phyloP scores from a whole-genome alignment of 2,797 vertebrate genomes.

The Bradypodion ventrale region DNA sequence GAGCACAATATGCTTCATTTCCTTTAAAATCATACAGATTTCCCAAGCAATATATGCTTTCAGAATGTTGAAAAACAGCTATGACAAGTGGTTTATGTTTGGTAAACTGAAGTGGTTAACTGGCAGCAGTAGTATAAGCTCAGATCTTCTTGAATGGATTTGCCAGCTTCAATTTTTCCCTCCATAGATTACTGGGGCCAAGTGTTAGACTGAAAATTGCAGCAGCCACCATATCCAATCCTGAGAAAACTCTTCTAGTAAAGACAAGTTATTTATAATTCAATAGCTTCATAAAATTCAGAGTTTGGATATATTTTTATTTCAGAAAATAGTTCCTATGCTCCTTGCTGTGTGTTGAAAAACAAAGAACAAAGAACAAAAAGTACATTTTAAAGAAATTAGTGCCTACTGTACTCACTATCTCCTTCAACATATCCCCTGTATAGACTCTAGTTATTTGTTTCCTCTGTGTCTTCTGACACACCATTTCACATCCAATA shows the following conservation, averaged over 20 bases:
- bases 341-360: too few species aligned
- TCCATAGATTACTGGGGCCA: neutral
- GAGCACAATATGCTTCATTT: too few species aligned
- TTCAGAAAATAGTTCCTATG: too few species aligned
- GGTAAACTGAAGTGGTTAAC: neutral
- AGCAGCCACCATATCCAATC: neutral
- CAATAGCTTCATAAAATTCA: too few species aligned
- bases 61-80: too few species aligned
- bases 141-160: neutral
- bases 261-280: too few species aligned
- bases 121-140: neutral
- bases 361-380: neutral
- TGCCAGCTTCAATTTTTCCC: neutral
- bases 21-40: too few species aligned
- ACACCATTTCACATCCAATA: conserved; percentile 26
- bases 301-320: too few species aligned
- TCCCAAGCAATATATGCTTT: too few species aligned
- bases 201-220: neutral
- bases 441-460: neutral
- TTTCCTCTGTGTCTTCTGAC: neutral
- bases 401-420: neutral
- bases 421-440: neutral
- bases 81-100: too few species aligned
- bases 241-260: neutral
- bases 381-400: neutral